phyloP scores from a whole-genome alignment of 2,797 vertebrate genomes.

The Glyptemys insculpta region DNA sequence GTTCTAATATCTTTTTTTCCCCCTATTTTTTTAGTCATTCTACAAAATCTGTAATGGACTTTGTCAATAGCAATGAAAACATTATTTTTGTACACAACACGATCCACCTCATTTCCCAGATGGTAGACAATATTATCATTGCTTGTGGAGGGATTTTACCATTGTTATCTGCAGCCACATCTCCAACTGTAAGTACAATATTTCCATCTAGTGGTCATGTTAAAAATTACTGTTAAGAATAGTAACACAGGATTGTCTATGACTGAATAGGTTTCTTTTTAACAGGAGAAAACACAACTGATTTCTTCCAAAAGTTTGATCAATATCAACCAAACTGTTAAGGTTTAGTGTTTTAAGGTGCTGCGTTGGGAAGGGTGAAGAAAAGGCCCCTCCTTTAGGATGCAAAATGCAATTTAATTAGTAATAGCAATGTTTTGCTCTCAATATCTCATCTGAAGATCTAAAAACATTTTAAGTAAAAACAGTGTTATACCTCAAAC shows the following conservation, averaged over 20 bases:
- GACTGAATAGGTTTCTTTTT: neutral
- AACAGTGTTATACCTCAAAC: neutral
- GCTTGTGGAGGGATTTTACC: slow-evolving; percentile 99
- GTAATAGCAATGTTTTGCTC: neutral
- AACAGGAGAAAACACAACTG: neutral
- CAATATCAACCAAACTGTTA: neutral
- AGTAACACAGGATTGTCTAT: neutral
- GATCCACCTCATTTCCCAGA: slow-evolving; percentile 99
- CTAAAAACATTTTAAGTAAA: neutral
- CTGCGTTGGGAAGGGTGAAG: neutral
- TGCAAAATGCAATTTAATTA: neutral
- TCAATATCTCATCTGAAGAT: neutral
- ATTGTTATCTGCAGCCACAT: slow-evolving; percentile 96
- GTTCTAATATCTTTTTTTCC: slow-evolving; percentile 41
- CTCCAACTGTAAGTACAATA: slow-evolving; percentile 97
- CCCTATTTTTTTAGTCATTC: slow-evolving; percentile 90
- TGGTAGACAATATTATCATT: slow-evolving; percentile 99
- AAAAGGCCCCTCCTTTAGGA: neutral
- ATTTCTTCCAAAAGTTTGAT: neutral
- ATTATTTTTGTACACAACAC: slow-evolving; percentile 99
- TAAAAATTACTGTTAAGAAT: slow-evolving; percentile 47
- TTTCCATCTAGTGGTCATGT: slow-evolving; percentile 82
- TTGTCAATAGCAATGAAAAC: slow-evolving; percentile 99
- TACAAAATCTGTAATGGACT: slow-evolving; percentile 99
- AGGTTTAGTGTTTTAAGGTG: neutral